Evolutionary conservation across 2,113 vertebrate species (phyloP).

Genomic region (rat (Rattus norvegicus)): GRCr8 NC_086019.1:46911001-46911500

Average conservation of each 20-base stretch:
- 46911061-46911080: slow-evolving; percentile 81
- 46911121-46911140: slow-evolving; percentile 83
- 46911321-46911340: slow-evolving; percentile 72
- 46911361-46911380: slow-evolving; percentile 19
- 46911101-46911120: slow-evolving; percentile 84
- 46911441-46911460: slow-evolving; percentile 37
- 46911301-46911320: slow-evolving; percentile 79
- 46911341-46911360: slow-evolving; percentile 72
- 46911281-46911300: slow-evolving; percentile 75
- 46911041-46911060: slow-evolving; percentile 77
- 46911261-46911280: slow-evolving; percentile 70
- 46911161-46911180: slow-evolving; percentile 81
- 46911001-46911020: background rate
- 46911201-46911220: slow-evolving; percentile 80
- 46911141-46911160: slow-evolving; percentile 81
- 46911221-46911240: slow-evolving; percentile 76
- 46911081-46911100: slow-evolving; percentile 24
- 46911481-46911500: slow-evolving; percentile 55
- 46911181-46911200: slow-evolving; percentile 77
- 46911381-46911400: slow-evolving; percentile 45
- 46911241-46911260: slow-evolving; percentile 62
- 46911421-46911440: background rate
- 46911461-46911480: background rate
- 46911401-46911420: slow-evolving; percentile 21
- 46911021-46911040: slow-evolving; percentile 66